Base-by-base conservation (phyloP, 2,888 invertebrate species). In the Axea sp. region DNA sequence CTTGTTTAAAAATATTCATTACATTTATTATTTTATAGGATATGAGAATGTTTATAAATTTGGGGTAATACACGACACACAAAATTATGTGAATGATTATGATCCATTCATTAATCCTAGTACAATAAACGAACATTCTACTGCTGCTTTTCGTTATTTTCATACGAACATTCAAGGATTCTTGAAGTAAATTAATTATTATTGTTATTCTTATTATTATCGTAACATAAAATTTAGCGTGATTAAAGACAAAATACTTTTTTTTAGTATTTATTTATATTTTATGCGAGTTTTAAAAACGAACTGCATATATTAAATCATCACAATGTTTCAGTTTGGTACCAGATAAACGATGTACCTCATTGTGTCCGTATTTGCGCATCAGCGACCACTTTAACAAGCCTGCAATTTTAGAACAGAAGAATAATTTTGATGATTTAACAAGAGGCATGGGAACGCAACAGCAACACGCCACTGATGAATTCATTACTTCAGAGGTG, bases 401-500 rank as follows among this genome's bases (percentile, higher is more conserved):
- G 39, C 94, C 93, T 0, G 88, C 90, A 0, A 84, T 94, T 11
- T 85, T 94, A 15, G 93, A 93, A 83, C 88, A 91, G 41, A 90
- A 89, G 12, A 88, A 91, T 73, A 90, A 91, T 47, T 93, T 94
- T 80, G 94, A 94, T 84, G 92, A 92, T 71, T 89, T 96, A 55
- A 90, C 92, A 0, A 89, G 95, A 87, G 95, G 95, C 3, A 89
- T 96, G 81, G 89, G 93, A 1, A 92, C 92, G 7, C 96, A 96
- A 83, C 92, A 93, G 0, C 92, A 94, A 86, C 92, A 93, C 81
- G 91, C 90, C 77, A 92, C 93, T 69, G 96, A 96, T 86, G 92
- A 92, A 76, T 94, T 90, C 87, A 93, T 94, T 88, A 93, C 94
- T 78, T 90, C 89, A 62, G 95, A 95, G 89, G 93, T 94, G 65